Evolutionary conservation across 2,888 invertebrate species (phyloP).

Genomic region (Abrostola tripartita): DNA sequence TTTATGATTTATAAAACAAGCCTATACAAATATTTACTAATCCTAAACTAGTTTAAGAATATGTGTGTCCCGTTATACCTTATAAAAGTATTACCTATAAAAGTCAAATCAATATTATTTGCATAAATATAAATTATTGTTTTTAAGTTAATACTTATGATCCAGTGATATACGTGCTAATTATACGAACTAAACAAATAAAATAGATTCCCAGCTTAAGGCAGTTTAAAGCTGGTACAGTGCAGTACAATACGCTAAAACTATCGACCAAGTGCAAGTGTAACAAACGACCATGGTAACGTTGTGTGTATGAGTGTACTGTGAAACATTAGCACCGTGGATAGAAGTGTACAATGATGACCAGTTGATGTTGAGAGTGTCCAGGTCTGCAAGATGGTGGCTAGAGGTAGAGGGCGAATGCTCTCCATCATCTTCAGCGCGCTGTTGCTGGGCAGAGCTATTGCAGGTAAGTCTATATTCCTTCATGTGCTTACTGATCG

Average conservation of each 20-base stretch:
- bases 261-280: conserved; percentile 17
- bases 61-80: too few relatives aligned
- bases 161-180: too few relatives aligned
- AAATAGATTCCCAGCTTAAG: background rate
- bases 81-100: too few relatives aligned
- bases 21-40: conserved; percentile 30
- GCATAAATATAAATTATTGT: too few relatives aligned
- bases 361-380: conserved; percentile 69
- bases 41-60: conserved; percentile 9
- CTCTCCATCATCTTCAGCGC: conserved; percentile 84
- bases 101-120: too few relatives aligned
- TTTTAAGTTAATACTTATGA: too few relatives aligned
- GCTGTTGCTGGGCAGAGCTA: conserved; percentile 81
- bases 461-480: conserved; percentile 74
- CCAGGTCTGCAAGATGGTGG: conserved; percentile 72
- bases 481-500: background rate
- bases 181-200: background rate
- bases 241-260: conserved; percentile 14
- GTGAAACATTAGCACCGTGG: conserved; percentile 27
- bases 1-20: conserved; percentile 37
- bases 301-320: conserved; percentile 31
- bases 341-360: conserved; percentile 58
- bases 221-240: background rate
- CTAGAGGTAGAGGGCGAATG: conserved; percentile 73
- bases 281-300: conserved; percentile 27